Conservation (phyloP, 1,140 invertebrate species). For the Potamilus streckersoni region DNA sequence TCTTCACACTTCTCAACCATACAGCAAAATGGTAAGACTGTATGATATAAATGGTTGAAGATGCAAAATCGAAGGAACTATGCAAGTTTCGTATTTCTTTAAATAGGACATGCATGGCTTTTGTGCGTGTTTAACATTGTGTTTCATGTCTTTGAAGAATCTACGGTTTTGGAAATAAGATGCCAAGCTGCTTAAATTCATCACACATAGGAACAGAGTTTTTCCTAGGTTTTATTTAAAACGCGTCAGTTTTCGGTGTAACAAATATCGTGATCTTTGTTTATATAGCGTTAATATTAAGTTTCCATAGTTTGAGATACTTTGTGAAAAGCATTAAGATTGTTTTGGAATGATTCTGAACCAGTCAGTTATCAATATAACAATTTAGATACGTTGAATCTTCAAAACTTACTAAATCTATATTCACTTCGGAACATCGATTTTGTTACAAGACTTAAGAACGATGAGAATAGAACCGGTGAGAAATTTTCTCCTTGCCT, state of each 20-base stretch:
- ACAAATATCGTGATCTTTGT: neutral
- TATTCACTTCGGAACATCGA: neutral
- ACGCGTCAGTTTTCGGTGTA: neutral
- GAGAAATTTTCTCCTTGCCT: neutral
- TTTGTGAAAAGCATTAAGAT: neutral
- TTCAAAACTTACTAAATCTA: neutral
- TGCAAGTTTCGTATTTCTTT: too few relatives aligned
- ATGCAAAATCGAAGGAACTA: too few relatives aligned
- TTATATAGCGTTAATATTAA: too few relatives aligned
- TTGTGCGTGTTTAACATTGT: too few relatives aligned
- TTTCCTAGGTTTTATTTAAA: neutral
- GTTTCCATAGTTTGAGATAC: neutral
- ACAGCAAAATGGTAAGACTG: too few relatives aligned
- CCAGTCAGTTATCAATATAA: neutral
- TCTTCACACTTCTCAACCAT: too few relatives aligned
- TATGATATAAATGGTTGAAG: too few relatives aligned
- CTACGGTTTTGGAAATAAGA: neutral
- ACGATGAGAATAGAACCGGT: neutral
- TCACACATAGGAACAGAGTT: neutral
- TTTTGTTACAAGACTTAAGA: neutral
- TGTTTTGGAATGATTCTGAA: neutral
- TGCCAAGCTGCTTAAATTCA: neutral
- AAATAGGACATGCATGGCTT: too few relatives aligned
- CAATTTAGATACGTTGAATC: slow-evolving; percentile 1
- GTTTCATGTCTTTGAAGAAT: too few relatives aligned